Evolutionary conservation across 2,113 vertebrate species (phyloP), one percentile per base, ranked within the genome.

Genomic region (Megaceryle maxima): DNA sequence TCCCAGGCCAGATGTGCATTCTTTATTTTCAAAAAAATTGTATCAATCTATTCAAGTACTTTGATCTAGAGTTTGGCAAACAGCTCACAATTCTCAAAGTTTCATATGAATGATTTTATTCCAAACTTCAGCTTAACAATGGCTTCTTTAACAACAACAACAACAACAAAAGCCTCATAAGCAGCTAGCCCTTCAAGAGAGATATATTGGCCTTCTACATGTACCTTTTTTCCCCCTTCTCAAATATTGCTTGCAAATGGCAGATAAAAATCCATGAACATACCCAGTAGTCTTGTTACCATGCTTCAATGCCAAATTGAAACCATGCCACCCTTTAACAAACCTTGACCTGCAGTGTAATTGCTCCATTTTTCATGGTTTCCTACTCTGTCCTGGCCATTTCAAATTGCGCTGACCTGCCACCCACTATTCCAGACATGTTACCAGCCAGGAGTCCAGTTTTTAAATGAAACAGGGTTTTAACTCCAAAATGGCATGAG

Each of bases 1-100:
- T 92, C 50, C 95, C 48, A 91, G 93, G 41, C 94, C 96, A 98
- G 95, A 97, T 97, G 97, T 96, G 86, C 75, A 80, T 50, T 84
- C 96, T 83, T 96, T 97, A 94, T 96, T 96, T 92, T 94, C n/a
- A 88, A 76, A 91, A 87, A 95, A 73, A 80, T 6, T 39, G 35
- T 80, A 93, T 78, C 93, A 94, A 94, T 87, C 44, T 63, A 51
- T 95, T 94, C n/a, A 93, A 90, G 37, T 29, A 79, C 48, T 96
- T 96, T 96, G 95, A 96, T 96, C 86, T 88, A 80, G 44, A 37
- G 13, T 75, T 90, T 95, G 92, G 94, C 83, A 93, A 96, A 92
- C 19, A 86, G 44, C 31, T 64, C 60, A 64, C 56, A 64, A 10
- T 87, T 95, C 81, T 76, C 26, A 25, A 39, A 88, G 87, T 57